Evolutionary conservation across 2,113 vertebrate species (phyloP).

Genomic region (Xiphophorus maculatus): DNA sequence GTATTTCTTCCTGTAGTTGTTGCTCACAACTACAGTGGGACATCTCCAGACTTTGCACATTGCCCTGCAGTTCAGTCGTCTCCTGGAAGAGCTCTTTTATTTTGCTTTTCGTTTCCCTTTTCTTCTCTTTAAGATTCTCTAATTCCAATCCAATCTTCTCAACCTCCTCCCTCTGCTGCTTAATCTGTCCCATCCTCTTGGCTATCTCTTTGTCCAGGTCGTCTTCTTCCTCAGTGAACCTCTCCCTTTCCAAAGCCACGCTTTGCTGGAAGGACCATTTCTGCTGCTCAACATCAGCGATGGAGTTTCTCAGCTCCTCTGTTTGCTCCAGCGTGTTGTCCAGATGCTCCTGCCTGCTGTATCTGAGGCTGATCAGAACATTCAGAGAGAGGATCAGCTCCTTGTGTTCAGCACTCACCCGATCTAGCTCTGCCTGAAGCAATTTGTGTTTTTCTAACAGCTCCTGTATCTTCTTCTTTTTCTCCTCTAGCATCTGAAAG

Average conservation of each 20-base stretch:
- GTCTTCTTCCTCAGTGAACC: neutral
- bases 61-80: slow-evolving; percentile 8
- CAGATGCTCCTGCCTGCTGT: slow-evolving; percentile 37
- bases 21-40: slow-evolving; percentile 20
- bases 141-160: slow-evolving; percentile 3
- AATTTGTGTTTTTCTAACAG: slow-evolving; percentile 64
- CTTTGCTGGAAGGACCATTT: slow-evolving; percentile 4
- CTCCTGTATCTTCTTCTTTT: slow-evolving; percentile 44
- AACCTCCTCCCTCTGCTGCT: slow-evolving; percentile 6
- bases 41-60: neutral
- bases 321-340: slow-evolving; percentile 5
- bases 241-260: slow-evolving; percentile 27
- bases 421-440: neutral
- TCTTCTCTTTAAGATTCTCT: slow-evolving; percentile 1
- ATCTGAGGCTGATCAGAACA: slow-evolving; percentile 26
- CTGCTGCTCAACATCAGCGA: neutral
- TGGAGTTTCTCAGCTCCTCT: slow-evolving; percentile 23
- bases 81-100: neutral
- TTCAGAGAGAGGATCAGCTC: slow-evolving; percentile 28
- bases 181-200: neutral
- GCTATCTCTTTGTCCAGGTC: slow-evolving; percentile 11
- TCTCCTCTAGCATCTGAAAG: slow-evolving; percentile 40
- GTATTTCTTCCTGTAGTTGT: slow-evolving; percentile 25
- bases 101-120: neutral
- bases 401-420: slow-evolving; percentile 5